phyloP scores from a whole-genome alignment of 2,888 invertebrate genomes.

The Agonopterix heracliana region DNA sequence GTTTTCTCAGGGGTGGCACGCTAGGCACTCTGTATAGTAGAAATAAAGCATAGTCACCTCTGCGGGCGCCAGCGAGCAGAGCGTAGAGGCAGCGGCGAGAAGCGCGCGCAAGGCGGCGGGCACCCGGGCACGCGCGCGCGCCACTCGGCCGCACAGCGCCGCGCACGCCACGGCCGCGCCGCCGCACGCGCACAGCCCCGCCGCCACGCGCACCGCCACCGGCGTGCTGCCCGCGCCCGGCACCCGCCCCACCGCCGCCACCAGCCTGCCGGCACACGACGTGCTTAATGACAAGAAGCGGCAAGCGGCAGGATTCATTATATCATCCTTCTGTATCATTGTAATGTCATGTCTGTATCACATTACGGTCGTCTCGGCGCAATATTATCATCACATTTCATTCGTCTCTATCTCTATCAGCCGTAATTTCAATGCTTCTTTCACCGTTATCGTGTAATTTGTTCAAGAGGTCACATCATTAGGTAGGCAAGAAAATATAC shows the following conservation, averaged over 20 bases:
- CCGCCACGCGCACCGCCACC: constrained; percentile 25
- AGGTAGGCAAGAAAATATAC: too few species aligned
- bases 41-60: neutral
- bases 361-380: too few species aligned
- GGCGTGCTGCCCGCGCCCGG: constrained; percentile 33
- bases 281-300: neutral
- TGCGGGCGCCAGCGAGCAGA: neutral
- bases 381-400: too few species aligned
- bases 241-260: constrained; percentile 38
- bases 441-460: too few species aligned
- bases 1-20: too few species aligned
- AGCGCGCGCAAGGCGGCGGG: constrained; percentile 33
- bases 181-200: constrained; percentile 34
- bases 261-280: constrained; percentile 37
- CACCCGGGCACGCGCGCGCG: constrained; percentile 18
- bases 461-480: too few species aligned
- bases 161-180: constrained; percentile 32
- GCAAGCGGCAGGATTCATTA: too few species aligned
- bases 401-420: too few species aligned
- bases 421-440: too few species aligned
- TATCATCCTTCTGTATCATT: too few species aligned
- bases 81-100: constrained; percentile 21
- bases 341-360: too few species aligned
- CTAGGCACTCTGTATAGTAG: too few species aligned
- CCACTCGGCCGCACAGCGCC: constrained; percentile 33